Conservation (phyloP, 2,888 invertebrate species). For the Acrobeloides nanus region DNA sequence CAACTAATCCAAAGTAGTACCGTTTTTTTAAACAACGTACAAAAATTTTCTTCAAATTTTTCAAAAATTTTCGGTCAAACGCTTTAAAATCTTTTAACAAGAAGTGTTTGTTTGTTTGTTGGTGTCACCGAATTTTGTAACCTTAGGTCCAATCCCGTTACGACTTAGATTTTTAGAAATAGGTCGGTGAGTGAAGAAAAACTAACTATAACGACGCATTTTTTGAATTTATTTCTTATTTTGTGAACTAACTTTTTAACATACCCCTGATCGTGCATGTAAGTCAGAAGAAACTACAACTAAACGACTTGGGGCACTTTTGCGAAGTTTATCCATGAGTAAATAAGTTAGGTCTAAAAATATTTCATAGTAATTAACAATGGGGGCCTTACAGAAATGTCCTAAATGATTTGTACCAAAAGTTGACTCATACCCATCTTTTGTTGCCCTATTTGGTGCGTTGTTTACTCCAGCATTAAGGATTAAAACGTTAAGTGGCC, state of each 20-base stretch:
- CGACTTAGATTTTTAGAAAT: too few relatives aligned
- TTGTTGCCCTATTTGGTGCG: slow-evolving; percentile 54
- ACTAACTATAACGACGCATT: too few relatives aligned
- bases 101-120: too few relatives aligned
- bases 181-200: too few relatives aligned
- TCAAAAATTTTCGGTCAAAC: too few relatives aligned
- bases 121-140: too few relatives aligned
- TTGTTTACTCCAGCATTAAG: slow-evolving; percentile 59
- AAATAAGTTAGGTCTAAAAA: slow-evolving; percentile 21
- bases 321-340: slow-evolving; percentile 59
- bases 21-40: too few relatives aligned
- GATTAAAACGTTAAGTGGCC: slow-evolving; percentile 58
- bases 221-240: too few relatives aligned
- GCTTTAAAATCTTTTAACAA: too few relatives aligned
- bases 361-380: slow-evolving; percentile 23
- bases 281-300: slow-evolving; percentile 81
- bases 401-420: slow-evolving; percentile 74
- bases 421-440: slow-evolving; percentile 57
- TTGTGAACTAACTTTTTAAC: slow-evolving; percentile 10
- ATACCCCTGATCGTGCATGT: slow-evolving; percentile 57
- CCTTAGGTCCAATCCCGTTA: too few relatives aligned
- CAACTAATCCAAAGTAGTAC: too few relatives aligned
- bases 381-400: slow-evolving; percentile 64
- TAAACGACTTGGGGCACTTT: slow-evolving; percentile 66
- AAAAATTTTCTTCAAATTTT: too few relatives aligned